These are phyloP conservation scores for Thalassoma bifasciatum DNA, from an alignment of 2,113 vertebrate genomes.

Conservation along the genomic window DNA sequence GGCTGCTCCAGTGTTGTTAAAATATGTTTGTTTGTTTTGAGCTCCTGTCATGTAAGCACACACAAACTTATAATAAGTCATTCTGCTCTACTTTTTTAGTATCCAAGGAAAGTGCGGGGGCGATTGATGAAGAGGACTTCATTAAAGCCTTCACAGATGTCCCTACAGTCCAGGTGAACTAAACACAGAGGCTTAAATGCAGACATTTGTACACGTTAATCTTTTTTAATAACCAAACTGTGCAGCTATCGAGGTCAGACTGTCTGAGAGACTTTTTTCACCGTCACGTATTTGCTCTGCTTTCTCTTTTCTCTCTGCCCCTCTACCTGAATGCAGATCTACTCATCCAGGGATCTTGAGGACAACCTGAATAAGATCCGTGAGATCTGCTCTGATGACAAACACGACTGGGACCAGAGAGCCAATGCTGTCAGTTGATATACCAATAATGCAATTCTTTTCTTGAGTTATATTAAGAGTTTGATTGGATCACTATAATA, in stretches of 20 bases:
- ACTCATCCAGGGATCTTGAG: constrained; percentile 95
- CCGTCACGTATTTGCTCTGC: neutral
- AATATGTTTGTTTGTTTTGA: neutral
- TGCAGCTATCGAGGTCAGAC: neutral
- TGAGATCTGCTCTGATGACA: constrained; percentile 97
- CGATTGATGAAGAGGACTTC: constrained; percentile 96
- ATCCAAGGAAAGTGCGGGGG: constrained; percentile 92
- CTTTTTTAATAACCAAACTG: neutral
- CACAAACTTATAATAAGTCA: neutral
- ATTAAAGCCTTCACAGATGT: constrained; percentile 95
- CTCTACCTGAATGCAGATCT: constrained; percentile 84
- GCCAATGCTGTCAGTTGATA: constrained; percentile 86
- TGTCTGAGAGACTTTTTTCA: constrained; percentile 4
- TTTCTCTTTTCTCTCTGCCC: neutral
- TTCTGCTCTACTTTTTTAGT: constrained; percentile 76
- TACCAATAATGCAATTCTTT: neutral
- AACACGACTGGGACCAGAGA: constrained; percentile 99
- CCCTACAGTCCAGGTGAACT: constrained; percentile 90
- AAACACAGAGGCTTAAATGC: constrained; percentile 1
- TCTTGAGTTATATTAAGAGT: neutral
- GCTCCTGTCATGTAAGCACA: neutral
- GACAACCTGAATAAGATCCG: constrained; percentile 99
- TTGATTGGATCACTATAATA: neutral
- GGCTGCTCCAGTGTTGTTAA: constrained; percentile 26
- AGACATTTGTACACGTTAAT: neutral